These are phyloP conservation scores for Sphaerolaimus hirsutus DNA, from an alignment of 2,888 invertebrate species.

Conservation along the genomic window DNA sequence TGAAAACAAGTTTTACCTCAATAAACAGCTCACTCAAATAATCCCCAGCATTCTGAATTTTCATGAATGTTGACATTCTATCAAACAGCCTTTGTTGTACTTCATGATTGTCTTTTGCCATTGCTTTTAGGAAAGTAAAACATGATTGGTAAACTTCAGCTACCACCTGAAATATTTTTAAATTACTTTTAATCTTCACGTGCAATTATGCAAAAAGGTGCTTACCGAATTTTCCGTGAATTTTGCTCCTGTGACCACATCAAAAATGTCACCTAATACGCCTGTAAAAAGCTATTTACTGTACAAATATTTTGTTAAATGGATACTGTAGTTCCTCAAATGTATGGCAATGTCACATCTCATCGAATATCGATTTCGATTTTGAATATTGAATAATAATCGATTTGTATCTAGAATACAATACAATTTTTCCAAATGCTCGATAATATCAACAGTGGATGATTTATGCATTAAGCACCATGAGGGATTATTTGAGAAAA, in stretches of 20 bases:
- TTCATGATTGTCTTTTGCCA: constrained; percentile 1
- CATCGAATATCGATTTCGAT: too few relatives aligned
- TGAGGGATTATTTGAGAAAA: too few relatives aligned
- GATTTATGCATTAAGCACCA: too few relatives aligned
- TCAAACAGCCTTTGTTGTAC: constrained; percentile 4
- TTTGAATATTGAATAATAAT: too few relatives aligned
- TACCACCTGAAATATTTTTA: background rate
- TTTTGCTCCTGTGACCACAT: constrained; percentile 15
- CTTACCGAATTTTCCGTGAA: constrained; percentile 9
- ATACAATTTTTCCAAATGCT: too few relatives aligned
- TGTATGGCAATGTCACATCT: too few relatives aligned
- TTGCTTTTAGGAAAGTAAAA: constrained; percentile 1
- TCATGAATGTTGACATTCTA: background rate
- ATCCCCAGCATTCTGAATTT: background rate
- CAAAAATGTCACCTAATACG: constrained; percentile 22
- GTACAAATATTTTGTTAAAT: too few relatives aligned
- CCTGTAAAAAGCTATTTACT: background rate
- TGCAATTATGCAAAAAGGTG: background rate
- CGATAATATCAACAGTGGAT: too few relatives aligned
- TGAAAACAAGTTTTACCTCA: background rate
- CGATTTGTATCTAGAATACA: too few relatives aligned
- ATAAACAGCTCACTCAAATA: constrained; percentile 4
- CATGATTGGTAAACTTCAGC: background rate
- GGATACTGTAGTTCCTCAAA: too few relatives aligned
- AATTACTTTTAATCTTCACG: too few relatives aligned